Base-by-base conservation (phyloP, 37 sponge, comb jelly and placozoan genomes). In the Theonella swinhoei region DNA sequence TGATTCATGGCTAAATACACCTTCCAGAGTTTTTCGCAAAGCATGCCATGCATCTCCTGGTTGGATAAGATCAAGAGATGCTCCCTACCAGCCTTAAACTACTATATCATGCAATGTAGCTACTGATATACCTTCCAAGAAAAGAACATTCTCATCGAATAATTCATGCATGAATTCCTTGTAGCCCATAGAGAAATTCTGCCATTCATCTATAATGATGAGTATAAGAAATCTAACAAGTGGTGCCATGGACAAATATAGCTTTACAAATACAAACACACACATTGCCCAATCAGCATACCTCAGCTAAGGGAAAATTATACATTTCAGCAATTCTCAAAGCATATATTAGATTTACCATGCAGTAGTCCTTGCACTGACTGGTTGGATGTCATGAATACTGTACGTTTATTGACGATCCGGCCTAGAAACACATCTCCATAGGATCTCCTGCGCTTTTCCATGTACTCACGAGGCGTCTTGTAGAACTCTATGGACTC, bases 341-440 rank as follows among this genome's bases (percentile, higher is more conserved):
- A n/a, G n/a, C n/a, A n/a, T n/a, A n/a, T n/a, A n/a, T n/a, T n/a
- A n/a, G n/a, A n/a, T n/a, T 35, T 71, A 89, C 91, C 86, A 39
- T 83, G 67, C 24, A 96, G 80, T 36, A 94, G 64, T 42, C 90
- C 89, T 60, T 83, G 75, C 40, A 85, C 94, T n/a, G 89, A 82
- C 22, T 58, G 70, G 71, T 85, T 88, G 11, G 85, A 72, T 32
- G 97, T 93, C 24, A 94, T 23, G 70, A 96, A 88, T 1, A 96
- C 83, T 7, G 80, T 79, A 0, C 86, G 85, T 61, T 79, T 88
- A 69, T 92, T 92, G 33, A 90, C 33, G 1, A 96, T 68, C 25
- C 97, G 72, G 0, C 84, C 83, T 36, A 72, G 73, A 47, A 96
- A 96, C 25, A 94, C 90, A 4, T 77, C 74, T 0, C 96, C 96